Evolutionary conservation across 2,113 vertebrate genomes (phyloP).

Genomic region (Crotalus helleri): DNA sequence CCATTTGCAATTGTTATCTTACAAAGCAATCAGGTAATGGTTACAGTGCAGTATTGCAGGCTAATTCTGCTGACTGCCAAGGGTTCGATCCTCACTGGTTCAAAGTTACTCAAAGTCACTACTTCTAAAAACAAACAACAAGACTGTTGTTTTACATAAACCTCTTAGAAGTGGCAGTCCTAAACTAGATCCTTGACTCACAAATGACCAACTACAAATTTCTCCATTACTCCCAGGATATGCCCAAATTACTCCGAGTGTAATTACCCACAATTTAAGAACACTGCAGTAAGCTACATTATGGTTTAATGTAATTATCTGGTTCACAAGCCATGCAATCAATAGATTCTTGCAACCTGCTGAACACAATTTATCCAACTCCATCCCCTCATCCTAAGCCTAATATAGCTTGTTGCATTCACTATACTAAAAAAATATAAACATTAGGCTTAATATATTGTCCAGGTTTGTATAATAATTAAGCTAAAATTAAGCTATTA

Average conservation of each 20-base stretch:
- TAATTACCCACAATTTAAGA: neutral
- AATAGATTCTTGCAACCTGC: neutral
- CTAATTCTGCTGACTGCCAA: neutral
- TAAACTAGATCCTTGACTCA: neutral
- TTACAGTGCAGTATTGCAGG: neutral
- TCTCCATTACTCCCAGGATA: neutral
- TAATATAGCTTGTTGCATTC: neutral
- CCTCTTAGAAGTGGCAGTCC: neutral
- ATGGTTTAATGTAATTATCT: neutral
- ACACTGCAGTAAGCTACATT: neutral
- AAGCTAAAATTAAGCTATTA: neutral
- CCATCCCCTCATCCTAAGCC: neutral
- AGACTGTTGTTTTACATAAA: neutral
- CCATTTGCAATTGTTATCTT: neutral
- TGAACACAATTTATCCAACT: neutral
- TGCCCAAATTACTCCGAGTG: neutral
- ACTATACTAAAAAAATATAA: neutral
- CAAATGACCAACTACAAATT: neutral
- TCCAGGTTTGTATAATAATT: neutral
- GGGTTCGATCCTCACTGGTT: neutral
- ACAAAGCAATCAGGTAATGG: neutral
- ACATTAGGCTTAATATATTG: neutral
- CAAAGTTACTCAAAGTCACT: neutral
- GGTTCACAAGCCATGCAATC: neutral
- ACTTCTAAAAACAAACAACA: neutral